Base-by-base conservation (phyloP, 2,113 vertebrate species). In the Ptychochromis oligacanthus region DNA sequence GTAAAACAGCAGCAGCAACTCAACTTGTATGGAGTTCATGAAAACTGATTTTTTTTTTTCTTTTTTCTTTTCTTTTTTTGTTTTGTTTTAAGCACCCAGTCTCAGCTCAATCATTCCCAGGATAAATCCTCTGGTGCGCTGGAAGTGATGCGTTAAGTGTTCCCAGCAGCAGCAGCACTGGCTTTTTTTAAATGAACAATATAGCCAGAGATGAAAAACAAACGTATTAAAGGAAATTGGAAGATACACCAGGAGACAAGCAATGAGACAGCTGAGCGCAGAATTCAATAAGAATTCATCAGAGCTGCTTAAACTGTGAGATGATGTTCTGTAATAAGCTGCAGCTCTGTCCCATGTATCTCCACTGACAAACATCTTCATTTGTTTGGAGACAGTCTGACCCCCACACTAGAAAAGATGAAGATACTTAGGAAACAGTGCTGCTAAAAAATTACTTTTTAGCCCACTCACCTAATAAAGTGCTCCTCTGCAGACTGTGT, bases 81-180 rank as follows among this genome's bases (percentile, higher is more conserved):
- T n/a, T n/a, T n/a, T 90, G 70, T 78, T 88, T 82, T 87, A 67
- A 88, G 77, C 64, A 67, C 46, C 43, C 70, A 2, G 79, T 26
- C 70, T 70, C 74, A 38, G 75, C 57, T 74, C 70, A 3, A 56
- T 89, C 84, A 34, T 75, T 89, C 82, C 84, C 82, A 43, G 28
- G 80, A 86, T 87, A 75, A 82, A 83, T 81, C 49, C 49, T 70
- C 36, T 14, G 49, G 55, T 20, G 24, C 24, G 34, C 82, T 79
- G 77, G 83, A 87, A 88, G 88, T 60, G 72, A 88, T 87, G 78
- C 59, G 28, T 85, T 90, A 88, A 93, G 85, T 14, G 13, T 77
- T 79, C 86, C 77, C 87, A 81, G 77, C 88, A 82, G 59, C 62
- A 55, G 80, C 62, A 74, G 38, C 64, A 5, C 81, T 17, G 72